Base-by-base conservation (phyloP, 1,140 invertebrate species). In the Apolygus lucorum region DNA sequence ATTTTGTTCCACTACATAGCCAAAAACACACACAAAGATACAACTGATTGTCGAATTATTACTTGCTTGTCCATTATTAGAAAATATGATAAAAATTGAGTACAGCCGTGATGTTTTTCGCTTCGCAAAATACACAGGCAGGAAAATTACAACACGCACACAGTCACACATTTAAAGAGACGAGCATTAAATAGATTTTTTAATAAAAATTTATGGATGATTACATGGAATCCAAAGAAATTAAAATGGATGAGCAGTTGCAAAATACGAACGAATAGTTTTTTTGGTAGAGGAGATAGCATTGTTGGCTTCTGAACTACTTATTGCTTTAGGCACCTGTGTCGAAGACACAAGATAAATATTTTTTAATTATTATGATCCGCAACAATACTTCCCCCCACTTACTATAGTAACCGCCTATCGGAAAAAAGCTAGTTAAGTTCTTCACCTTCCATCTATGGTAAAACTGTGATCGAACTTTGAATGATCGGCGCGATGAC, bases 1-100 rank as follows among this genome's bases (percentile, higher is more conserved):
- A n/a, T 67, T 67, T 26, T 67, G 17, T 52, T 11, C 28, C 26
- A 52, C 67, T 68, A 68, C 2, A n/a, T 28, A 65, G 63, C 68
- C 68, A 28, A 65, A 70, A 70, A 70, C 42, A 65, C 54, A 59
- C 54, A 59, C 54, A 59, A 59, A 59, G 54, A 59, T 59, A 59
- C 54, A 70, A 70, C 69, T 70, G 69, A 70, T 70, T 70, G 69
- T 70, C 69, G 65, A 67, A 67, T 70, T 70, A 70, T 70, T 70
- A 70, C 69, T 70, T 62, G 42, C 27, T 34, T 67, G 29, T 64
- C 1, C 62, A 69, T 63, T 69, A 69, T 69, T 69, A 69, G 29
- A 69, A 69, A 69, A 69, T 69, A 69, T 69, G 63, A 63, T 21
- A 34, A 59, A 28, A 68, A 62, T 63, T 42, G 34, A 64, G 14